Evolutionary conservation across 2,797 vertebrate genomes (phyloP), one percentile per base, ranked within the genome.

Genomic region (Leptatherina wallacei): DNA sequence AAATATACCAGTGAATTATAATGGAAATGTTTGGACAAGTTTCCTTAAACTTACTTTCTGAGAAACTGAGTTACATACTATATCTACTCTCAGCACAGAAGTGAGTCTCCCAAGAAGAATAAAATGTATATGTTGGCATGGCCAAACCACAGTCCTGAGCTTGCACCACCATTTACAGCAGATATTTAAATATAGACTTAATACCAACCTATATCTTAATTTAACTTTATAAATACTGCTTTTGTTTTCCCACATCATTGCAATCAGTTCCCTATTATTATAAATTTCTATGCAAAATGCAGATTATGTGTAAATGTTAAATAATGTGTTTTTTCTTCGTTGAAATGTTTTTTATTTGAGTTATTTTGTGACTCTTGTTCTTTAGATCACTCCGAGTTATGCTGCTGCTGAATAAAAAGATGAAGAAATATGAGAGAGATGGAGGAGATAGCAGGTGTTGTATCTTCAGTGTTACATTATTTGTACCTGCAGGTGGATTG

Each of bases 381-480:
- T 68, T 11, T 42, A 99, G 98, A 76, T 98, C 98, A 0, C 59
- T 97, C 57, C 89, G 96, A 80, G 85, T 94, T 66, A 77, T 97
- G 69, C 44, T 89, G 75, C 92, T 83, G 62, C 90, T 99, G 56
- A 95, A 84, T 81, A 94, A 81, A 59, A 94, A 90, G 77, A 69
- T 94, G 76, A 89, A 75, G 84, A 88, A 59, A 63, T 66, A 47
- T 33, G 35, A 58, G 11, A 67, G 42, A 6, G 80, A 83, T 0
- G 65, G 32, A 56, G 68, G 24, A 3, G 70, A 57, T 30, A 75
- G 22, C 87, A 90, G 92, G 93, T 95, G 58, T 27, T 40, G 33
- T 47, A 14, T 57, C 47, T 51, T 0, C 30, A 29, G 12, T 58
- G 65, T 65, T 54, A 38, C 20, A 40, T 18, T 38, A 57, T 49